Percentiles rank a stretch among this genome's conserved stretches.
Conservation (phyloP, 37 sponge, comb jelly and placozoan species). For the Geodia barretti region DNA sequence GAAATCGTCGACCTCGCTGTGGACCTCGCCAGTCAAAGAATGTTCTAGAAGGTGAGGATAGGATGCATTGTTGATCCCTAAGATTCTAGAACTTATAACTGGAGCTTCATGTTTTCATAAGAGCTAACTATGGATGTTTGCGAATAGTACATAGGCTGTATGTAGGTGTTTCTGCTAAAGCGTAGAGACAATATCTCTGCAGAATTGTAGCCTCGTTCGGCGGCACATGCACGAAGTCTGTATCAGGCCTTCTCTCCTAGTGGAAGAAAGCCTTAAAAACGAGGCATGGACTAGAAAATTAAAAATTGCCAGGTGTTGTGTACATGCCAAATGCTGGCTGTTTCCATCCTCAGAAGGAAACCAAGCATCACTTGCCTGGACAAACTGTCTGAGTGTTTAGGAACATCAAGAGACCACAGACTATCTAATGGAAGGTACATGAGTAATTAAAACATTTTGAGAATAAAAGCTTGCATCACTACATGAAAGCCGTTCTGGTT, state of each 20-base stretch:
- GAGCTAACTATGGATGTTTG: too few species aligned
- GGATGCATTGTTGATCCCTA: too few species aligned
- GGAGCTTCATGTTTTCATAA: neutral
- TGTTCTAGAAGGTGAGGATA: conserved; percentile 4
- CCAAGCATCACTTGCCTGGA: conserved; percentile 23
- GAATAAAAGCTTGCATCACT: too few species aligned
- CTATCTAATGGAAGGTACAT: neutral
- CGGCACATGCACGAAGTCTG: too few species aligned
- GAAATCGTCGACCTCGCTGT: conserved; percentile 20
- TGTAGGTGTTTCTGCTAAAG: too few species aligned
- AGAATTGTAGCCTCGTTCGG: too few species aligned
- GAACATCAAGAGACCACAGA: conserved; percentile 30
- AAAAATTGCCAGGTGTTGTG: neutral
- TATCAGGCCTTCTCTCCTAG: too few species aligned
- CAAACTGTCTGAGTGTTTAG: conserved; percentile 48
- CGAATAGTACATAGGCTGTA: too few species aligned
- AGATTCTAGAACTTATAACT: neutral
- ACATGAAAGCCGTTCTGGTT: too few species aligned
- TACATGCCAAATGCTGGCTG: neutral
- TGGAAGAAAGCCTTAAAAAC: neutral
- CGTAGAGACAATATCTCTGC: too few species aligned
- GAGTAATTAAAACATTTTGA: neutral
- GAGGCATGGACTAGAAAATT: too few species aligned
- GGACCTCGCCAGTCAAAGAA: neutral
- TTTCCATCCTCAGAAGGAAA: too few species aligned